Evolutionary conservation across 92 coral and sea anemone species (phyloP), one percentile per base, ranked within the genome.

Genomic region (Porites evermanni): DNA sequence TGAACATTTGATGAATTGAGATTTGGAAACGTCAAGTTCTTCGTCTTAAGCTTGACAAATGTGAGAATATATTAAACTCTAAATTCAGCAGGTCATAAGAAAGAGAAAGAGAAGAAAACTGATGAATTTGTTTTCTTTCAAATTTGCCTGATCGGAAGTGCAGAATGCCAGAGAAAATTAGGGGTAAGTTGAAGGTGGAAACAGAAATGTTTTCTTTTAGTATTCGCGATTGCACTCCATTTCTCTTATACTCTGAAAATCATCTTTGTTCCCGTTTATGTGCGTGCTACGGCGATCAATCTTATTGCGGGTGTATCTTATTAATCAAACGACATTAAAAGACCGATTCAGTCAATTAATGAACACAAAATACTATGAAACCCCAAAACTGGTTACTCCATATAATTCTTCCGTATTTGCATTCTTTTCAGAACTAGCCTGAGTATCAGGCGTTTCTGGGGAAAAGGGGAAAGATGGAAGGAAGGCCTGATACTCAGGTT

Each of bases 1-100:
- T 70, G 32, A 81, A 81, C 70, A 19, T 81, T 81, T 71, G n/a
- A 81, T 81, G 86, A 70, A 24, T n/a, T 56, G 60, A 9, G 59
- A 56, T 56, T 70, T 29, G 64, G 29, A 21, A 59, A 18, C 32
- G 80, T 83, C 79, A 74, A 74, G 32, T 13, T 74, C 51, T 74
- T 26, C 50, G 63, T 51, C 38, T 71, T 23, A n/a, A 70, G 70
- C 77, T 29, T 81, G 78, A 81, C 86, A 81, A 71, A 32, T 82
- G 1, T 1, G 60, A 61, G 79, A 82, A 72, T 73, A 21, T 32
- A 82, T 80, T 80, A 80, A 68, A 68, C 52, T 69, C 53, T 59
- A 58, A 71, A 20, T 53, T 11, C 4, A 74, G 11, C 21, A 20
- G 44, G 53, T 19, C 16, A 53, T 53, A 58, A 5, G 7, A 21